Evolutionary conservation across 1,140 invertebrate genomes (phyloP).

Genomic region (Drepana arcuata): DNA sequence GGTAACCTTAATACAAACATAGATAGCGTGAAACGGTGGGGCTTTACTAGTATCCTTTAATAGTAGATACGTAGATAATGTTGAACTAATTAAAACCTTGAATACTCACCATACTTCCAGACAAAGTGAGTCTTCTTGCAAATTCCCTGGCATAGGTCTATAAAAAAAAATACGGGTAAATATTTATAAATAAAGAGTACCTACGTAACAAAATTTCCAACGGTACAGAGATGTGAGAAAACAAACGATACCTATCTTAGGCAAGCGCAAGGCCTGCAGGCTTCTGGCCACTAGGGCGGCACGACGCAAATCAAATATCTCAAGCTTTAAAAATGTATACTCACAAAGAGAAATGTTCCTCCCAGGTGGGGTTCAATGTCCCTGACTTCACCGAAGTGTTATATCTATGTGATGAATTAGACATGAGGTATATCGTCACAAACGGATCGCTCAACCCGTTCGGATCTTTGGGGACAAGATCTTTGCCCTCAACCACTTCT

Average conservation of each 20-base stretch:
- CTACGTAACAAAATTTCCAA: too few species aligned
- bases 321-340: slow-evolving; percentile 61
- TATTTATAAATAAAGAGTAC: too few species aligned
- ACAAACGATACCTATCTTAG: too few species aligned
- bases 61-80: neutral
- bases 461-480: slow-evolving; percentile 94
- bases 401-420: slow-evolving; percentile 81
- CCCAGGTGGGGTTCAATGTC: slow-evolving; percentile 94
- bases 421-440: slow-evolving; percentile 86
- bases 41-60: neutral
- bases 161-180: slow-evolving; percentile 25
- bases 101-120: slow-evolving; percentile 81
- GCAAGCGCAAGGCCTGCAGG: too few species aligned
- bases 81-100: neutral
- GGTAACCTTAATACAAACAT: neutral
- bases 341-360: slow-evolving; percentile 97
- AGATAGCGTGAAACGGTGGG: neutral
- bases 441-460: slow-evolving; percentile 98
- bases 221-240: too few species aligned
- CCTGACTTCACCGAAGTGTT: slow-evolving; percentile 92
- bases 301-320: too few species aligned
- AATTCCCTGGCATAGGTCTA: slow-evolving; percentile 77
- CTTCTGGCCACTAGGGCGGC: too few species aligned
- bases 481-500: slow-evolving; percentile 93
- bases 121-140: slow-evolving; percentile 76